Percentiles rank a stretch among this genome's conserved stretches.
phyloP scores from a whole-genome alignment of 2,888 invertebrate species.

The Nemotelus nigrinus region DNA sequence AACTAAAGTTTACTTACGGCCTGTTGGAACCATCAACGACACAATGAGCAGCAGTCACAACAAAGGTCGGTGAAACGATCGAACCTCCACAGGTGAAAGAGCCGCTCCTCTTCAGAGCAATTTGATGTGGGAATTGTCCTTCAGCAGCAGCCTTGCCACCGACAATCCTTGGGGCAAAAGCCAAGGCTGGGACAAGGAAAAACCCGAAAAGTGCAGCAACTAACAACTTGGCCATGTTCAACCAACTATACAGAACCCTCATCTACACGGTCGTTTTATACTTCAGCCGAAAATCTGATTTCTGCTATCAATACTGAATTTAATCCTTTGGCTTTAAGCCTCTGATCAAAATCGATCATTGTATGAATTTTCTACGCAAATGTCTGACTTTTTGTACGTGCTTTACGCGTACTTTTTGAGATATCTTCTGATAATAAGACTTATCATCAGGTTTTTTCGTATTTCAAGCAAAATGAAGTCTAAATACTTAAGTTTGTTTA shows the following conservation, averaged over 20 bases:
- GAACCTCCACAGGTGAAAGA: slow-evolving; percentile 58
- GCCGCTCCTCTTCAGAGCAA: slow-evolving; percentile 57
- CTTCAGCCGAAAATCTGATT: neutral
- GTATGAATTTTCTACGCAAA: too few relatives aligned
- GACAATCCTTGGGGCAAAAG: slow-evolving; percentile 55
- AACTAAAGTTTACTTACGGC: slow-evolving; percentile 54
- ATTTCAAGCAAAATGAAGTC: too few relatives aligned
- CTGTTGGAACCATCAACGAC: slow-evolving; percentile 55
- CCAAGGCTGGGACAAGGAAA: slow-evolving; percentile 26
- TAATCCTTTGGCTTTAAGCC: neutral
- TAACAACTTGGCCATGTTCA: slow-evolving; percentile 30
- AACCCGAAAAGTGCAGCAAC: slow-evolving; percentile 29
- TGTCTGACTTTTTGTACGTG: too few relatives aligned
- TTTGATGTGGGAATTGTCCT: slow-evolving; percentile 62
- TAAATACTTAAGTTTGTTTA: too few relatives aligned
- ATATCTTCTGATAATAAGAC: too few relatives aligned
- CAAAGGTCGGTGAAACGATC: slow-evolving; percentile 57
- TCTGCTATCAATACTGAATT: neutral
- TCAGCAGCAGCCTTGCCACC: slow-evolving; percentile 60
- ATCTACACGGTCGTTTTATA: slow-evolving; percentile 6
- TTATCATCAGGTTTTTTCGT: too few relatives aligned
- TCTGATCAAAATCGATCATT: too few relatives aligned
- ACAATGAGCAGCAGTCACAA: slow-evolving; percentile 60
- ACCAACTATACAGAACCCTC: too few relatives aligned
- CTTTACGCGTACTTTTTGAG: too few relatives aligned